Evolutionary conservation across 1,140 invertebrate genomes (phyloP).

Genomic region (Episyrphus balteatus): DNA sequence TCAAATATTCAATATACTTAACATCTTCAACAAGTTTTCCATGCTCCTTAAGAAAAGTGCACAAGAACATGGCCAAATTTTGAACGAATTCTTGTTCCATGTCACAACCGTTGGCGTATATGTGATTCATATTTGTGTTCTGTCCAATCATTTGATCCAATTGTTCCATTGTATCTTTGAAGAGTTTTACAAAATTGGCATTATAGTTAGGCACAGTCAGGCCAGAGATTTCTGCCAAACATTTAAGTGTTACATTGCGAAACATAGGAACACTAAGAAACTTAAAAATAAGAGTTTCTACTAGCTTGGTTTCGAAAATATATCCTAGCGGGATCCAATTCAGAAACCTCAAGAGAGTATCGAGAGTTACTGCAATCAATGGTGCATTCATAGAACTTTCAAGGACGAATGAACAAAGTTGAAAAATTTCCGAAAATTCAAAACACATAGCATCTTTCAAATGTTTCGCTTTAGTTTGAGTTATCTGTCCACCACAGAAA

Average conservation of each 20-base stretch:
- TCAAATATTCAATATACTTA: conserved; percentile 55
- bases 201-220: conserved; percentile 82
- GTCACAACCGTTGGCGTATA: conserved; percentile 85
- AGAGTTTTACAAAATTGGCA: conserved; percentile 79
- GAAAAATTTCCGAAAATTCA: conserved; percentile 97
- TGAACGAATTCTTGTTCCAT: conserved; percentile 99
- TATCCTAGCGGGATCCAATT: conserved; percentile 99
- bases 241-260: conserved; percentile 95
- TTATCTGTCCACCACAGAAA: conserved; percentile 94
- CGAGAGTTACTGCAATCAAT: conserved; percentile 85
- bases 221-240: conserved; percentile 94
- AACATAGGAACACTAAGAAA: conserved; percentile 97
- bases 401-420: conserved; percentile 94
- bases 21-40: conserved; percentile 76
- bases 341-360: conserved; percentile 91
- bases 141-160: conserved; percentile 84
- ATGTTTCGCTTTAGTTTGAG: conserved; percentile 98
- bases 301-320: conserved; percentile 98
- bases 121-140: conserved; percentile 83
- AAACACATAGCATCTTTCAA: conserved; percentile 99
- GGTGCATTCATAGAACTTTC: conserved; percentile 95
- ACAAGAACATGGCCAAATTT: conserved; percentile 94
- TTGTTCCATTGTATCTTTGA: conserved; percentile 83
- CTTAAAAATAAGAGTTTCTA: conserved; percentile 90
- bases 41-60: conserved; percentile 95